These are phyloP conservation scores for Dreissena rostriformis DNA, from an alignment of 1,140 invertebrate genomes.

Conservation along the genomic window DNA sequence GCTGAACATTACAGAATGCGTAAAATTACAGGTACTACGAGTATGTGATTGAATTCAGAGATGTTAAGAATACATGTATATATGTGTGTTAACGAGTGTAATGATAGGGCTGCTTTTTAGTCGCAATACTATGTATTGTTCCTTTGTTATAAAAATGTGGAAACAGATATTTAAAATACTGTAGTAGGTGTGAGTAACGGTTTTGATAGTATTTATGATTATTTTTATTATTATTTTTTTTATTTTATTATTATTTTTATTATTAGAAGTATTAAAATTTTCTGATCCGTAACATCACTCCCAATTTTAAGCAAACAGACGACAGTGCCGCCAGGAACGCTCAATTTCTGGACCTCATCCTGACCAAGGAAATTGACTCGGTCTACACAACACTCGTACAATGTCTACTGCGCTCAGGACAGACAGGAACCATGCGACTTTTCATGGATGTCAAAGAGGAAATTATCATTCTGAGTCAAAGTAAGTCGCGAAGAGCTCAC, in stretches of 20 bases:
- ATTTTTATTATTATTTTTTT: not conserved
- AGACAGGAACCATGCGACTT: not conserved
- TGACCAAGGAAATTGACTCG: not conserved
- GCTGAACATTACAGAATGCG: conserved; percentile 38
- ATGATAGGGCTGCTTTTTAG: not conserved
- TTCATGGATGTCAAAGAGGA: conserved; percentile 49
- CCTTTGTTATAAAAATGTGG: not conserved
- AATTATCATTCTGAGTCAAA: conserved; percentile 42
- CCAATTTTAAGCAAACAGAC: conserved; percentile 15
- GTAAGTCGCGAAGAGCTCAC: conserved; percentile 10
- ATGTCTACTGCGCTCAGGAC: conserved; percentile 24
- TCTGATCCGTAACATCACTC: not conserved
- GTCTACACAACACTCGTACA: conserved; percentile 22
- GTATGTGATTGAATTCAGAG: not conserved
- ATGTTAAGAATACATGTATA: not conserved
- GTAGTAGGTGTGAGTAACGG: not conserved
- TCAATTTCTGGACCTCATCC: conserved; percentile 24
- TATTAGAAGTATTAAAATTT: not conserved
- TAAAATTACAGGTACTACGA: conserved; percentile 38
- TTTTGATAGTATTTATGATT: not conserved
- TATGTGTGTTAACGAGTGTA: not conserved
- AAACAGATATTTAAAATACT: not conserved
- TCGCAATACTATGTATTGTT: not conserved
- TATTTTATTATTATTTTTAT: no score
- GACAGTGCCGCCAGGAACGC: conserved; percentile 8